Conservation (phyloP, 2,113 vertebrate genomes). For the Callionymus lyra region DNA sequence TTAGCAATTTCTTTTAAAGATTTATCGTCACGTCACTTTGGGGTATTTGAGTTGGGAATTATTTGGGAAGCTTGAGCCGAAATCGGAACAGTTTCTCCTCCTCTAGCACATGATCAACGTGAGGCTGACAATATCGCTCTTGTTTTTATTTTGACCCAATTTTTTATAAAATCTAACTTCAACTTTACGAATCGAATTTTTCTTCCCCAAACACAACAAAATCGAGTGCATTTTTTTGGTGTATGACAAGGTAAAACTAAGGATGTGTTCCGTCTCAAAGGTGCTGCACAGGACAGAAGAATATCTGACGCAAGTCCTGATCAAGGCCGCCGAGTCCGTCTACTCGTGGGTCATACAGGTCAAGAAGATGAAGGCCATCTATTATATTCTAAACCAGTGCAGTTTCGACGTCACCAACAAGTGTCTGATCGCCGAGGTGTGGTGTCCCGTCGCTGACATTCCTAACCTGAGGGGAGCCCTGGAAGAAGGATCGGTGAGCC, state of each 20-base stretch:
- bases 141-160: not conserved
- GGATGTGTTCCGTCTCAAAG: slow-evolving; percentile 48
- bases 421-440: slow-evolving; percentile 94
- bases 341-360: slow-evolving; percentile 85
- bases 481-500: slow-evolving; percentile 87
- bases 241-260: not conserved
- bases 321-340: slow-evolving; percentile 84
- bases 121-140: slow-evolving; percentile 13
- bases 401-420: slow-evolving; percentile 97
- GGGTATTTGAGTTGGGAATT: slow-evolving; percentile 3
- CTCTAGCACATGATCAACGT: slow-evolving; percentile 52
- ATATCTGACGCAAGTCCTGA: slow-evolving; percentile 84
- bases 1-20: too few species aligned
- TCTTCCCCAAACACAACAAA: too few species aligned
- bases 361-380: slow-evolving; percentile 98
- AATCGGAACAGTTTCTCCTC: slow-evolving; percentile 13
- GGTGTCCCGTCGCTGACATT: slow-evolving; percentile 86
- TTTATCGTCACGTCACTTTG: not conserved
- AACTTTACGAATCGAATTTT: not conserved
- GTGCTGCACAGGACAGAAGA: slow-evolving; percentile 91
- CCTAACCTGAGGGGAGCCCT: slow-evolving; percentile 73
- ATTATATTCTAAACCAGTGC: slow-evolving; percentile 92
- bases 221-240: too few species aligned
- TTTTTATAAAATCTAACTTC: too few species aligned
- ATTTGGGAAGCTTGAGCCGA: slow-evolving; percentile 10